Evolutionary conservation across 2,888 invertebrate species (phyloP).

Genomic region (Andrena trimmerana): DNA sequence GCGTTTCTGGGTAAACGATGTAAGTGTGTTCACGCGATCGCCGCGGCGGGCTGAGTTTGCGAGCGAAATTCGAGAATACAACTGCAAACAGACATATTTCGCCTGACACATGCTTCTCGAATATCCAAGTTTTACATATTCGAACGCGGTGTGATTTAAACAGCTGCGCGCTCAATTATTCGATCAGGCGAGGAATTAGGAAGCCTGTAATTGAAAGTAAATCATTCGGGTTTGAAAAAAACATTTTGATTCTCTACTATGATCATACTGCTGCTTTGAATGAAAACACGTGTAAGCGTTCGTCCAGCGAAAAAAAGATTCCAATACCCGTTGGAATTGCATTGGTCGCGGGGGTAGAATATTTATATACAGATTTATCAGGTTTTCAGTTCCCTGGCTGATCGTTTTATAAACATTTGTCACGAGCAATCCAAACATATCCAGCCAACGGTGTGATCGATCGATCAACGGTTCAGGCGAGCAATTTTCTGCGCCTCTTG

Average conservation of each 20-base stretch:
- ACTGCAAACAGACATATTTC: conserved; percentile 74
- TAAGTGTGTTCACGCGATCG: conserved; percentile 72
- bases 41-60: conserved; percentile 53
- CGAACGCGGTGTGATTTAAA: conserved; percentile 23
- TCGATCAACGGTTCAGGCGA: conserved; percentile 58
- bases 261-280: background rate
- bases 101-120: conserved; percentile 42
- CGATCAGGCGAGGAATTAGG: background rate
- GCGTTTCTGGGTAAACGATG: conserved; percentile 65
- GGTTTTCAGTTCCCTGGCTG: conserved; percentile 36
- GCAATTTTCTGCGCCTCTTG: conserved; percentile 28
- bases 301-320: conserved; percentile 9
- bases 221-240: background rate
- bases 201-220: background rate
- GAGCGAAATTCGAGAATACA: conserved; percentile 55
- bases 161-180: background rate
- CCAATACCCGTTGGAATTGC: background rate
- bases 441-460: conserved; percentile 56
- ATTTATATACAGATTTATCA: conserved; percentile 64
- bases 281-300: background rate
- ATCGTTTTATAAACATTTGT: conserved; percentile 71
- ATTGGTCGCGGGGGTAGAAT: conserved; percentile 1
- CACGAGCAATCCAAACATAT: conserved; percentile 60
- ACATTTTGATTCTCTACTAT: background rate
- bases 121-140: conserved; percentile 51